Conservation (phyloP, 2,888 invertebrate genomes). For the Geotrupes spiniger region DNA sequence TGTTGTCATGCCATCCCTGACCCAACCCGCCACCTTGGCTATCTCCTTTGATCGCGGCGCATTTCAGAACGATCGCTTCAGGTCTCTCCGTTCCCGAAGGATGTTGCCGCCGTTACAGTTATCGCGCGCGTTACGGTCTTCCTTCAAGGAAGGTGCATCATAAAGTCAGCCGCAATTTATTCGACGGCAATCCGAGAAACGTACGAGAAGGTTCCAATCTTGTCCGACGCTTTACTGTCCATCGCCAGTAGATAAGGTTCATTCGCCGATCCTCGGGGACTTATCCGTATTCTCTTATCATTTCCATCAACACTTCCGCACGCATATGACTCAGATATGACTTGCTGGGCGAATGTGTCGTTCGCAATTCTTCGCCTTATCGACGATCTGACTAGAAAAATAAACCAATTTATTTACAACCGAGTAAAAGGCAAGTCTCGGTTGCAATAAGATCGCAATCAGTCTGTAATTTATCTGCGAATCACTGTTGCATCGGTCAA, state of each 20-base stretch:
- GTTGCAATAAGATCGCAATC: no score
- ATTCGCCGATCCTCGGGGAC: slow-evolving; percentile 17
- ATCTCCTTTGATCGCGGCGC: slow-evolving; percentile 43
- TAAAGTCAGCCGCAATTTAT: slow-evolving; percentile 48
- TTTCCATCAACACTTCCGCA: slow-evolving; percentile 35
- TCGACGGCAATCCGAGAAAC: slow-evolving; percentile 26
- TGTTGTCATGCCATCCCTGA: slow-evolving; percentile 20
- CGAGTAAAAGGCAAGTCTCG: no score
- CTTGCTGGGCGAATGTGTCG: slow-evolving; percentile 21
- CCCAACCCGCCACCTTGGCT: slow-evolving; percentile 43
- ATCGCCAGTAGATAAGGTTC: slow-evolving; percentile 29
- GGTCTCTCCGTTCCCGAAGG: slow-evolving; percentile 43
- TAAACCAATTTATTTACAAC: no score
- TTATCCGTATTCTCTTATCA: slow-evolving; percentile 30
- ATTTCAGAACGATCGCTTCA: slow-evolving; percentile 44
- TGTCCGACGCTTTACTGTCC: slow-evolving; percentile 26
- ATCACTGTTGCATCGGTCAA: no score
- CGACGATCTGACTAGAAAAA: no score
- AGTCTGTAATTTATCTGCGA: no score
- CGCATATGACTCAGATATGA: slow-evolving; percentile 35
- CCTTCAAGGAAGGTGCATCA: slow-evolving; percentile 47
- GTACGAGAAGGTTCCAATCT: slow-evolving; percentile 20
- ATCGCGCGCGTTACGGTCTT: slow-evolving; percentile 47
- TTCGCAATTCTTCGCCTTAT: slow-evolving; percentile 10
- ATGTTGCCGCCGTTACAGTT: slow-evolving; percentile 48